phyloP scores from a whole-genome alignment of 2,797 vertebrate species.

The Malurus splendens region DNA sequence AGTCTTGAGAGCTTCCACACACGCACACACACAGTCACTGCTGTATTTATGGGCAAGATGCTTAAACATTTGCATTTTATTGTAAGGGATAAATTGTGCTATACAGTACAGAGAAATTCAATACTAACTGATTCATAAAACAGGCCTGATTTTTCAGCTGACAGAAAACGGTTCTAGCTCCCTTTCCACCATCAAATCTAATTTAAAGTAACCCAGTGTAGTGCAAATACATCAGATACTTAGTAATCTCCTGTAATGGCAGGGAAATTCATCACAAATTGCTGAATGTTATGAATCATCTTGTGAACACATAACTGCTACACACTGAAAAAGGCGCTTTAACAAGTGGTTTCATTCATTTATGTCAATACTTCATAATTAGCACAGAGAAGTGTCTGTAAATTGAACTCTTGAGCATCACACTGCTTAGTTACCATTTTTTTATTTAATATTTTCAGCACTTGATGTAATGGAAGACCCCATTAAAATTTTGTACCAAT shows the following conservation, averaged over 20 bases:
- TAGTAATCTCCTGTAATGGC: conserved; percentile 24
- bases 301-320: conserved; percentile 38
- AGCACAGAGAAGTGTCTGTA: conserved; percentile 47
- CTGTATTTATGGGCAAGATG: neutral
- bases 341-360: conserved; percentile 59
- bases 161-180: neutral
- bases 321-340: conserved; percentile 2
- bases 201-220: conserved; percentile 10
- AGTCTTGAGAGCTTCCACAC: neutral
- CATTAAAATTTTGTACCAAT: conserved; percentile 4
- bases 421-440: conserved; percentile 25
- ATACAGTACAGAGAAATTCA: neutral
- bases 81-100: neutral
- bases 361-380: conserved; percentile 64
- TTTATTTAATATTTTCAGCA: conserved; percentile 36
- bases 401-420: conserved; percentile 51
- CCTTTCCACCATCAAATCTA: conserved; percentile 13
- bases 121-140: neutral
- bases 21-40: neutral
- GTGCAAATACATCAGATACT: conserved; percentile 26
- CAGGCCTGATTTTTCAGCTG: conserved; percentile 11
- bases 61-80: conserved; percentile 26
- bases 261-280: conserved; percentile 38
- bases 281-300: conserved; percentile 46
- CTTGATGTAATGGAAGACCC: conserved; percentile 38